Conservation (phyloP, 2,888 invertebrate species). For the Platycheirus rosarum region DNA sequence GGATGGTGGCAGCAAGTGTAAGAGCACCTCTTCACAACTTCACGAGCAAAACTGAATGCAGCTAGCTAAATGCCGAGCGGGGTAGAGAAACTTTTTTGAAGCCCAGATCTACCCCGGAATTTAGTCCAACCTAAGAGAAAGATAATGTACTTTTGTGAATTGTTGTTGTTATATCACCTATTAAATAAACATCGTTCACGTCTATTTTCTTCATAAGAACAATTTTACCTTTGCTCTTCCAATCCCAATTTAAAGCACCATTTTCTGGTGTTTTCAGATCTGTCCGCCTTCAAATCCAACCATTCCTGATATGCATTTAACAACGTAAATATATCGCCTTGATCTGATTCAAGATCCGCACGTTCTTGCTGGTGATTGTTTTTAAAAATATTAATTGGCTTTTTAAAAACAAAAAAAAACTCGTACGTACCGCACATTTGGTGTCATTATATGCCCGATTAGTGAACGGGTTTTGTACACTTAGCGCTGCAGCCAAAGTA, state of each 20-base stretch:
- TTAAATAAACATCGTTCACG: too few relatives aligned
- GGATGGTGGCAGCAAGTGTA: too few relatives aligned
- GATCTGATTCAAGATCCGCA: constrained; percentile 93
- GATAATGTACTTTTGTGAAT: too few relatives aligned
- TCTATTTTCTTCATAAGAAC: too few relatives aligned
- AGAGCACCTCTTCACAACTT: too few relatives aligned
- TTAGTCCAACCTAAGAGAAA: too few relatives aligned
- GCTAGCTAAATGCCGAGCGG: too few relatives aligned
- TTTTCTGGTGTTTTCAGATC: constrained; percentile 84
- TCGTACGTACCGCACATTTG: constrained; percentile 87
- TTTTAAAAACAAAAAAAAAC: background rate
- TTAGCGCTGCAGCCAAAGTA: constrained; percentile 94
- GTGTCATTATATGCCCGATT: constrained; percentile 93
- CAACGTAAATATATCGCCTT: constrained; percentile 97
- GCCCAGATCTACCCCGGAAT: too few relatives aligned
- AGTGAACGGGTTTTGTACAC: constrained; percentile 96
- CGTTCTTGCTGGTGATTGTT: constrained; percentile 85
- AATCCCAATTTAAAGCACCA: constrained; percentile 96
- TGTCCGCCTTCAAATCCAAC: constrained; percentile 89
- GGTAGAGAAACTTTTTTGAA: too few relatives aligned
- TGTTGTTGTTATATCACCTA: too few relatives aligned
- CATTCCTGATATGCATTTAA: constrained; percentile 94
- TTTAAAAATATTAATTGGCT: background rate
- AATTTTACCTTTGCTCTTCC: constrained; percentile 92
- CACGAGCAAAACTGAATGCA: too few relatives aligned